Conservation (phyloP, 2,797 vertebrate species). For the Nasua narica region DNA sequence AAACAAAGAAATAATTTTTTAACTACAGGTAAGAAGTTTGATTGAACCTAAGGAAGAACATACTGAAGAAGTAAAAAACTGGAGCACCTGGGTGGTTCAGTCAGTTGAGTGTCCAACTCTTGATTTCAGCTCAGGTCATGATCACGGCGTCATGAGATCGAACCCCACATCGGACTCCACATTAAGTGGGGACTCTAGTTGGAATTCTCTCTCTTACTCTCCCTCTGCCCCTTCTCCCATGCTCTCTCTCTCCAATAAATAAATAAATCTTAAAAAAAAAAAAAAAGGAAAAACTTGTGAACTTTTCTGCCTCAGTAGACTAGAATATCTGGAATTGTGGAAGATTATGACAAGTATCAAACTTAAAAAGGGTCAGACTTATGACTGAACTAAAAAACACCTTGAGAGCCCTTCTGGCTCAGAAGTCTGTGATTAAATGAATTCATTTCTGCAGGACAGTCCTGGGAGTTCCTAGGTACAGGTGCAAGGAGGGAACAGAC, state of each 20-base stretch:
- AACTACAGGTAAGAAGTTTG: background rate
- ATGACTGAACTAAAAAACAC: background rate
- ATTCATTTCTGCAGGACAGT: background rate
- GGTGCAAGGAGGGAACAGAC: background rate
- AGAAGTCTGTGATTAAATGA: background rate
- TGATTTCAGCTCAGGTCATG: background rate
- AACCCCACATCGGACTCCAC: background rate
- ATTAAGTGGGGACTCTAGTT: background rate
- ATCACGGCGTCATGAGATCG: background rate
- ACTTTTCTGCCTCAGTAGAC: background rate
- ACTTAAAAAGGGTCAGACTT: background rate
- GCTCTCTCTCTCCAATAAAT: background rate
- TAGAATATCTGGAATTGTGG: background rate
- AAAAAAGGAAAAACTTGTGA: background rate
- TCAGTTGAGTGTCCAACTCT: background rate
- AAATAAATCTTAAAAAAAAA: background rate
- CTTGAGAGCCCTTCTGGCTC: background rate
- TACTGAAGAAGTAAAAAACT: background rate
- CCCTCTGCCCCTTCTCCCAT: background rate
- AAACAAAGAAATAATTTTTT: background rate
- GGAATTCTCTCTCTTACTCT: background rate
- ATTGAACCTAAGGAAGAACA: background rate
- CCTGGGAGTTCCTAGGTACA: background rate
- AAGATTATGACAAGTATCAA: background rate
- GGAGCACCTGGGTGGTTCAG: background rate